Conservation (phyloP, 2,113 vertebrate genomes). For the pig (Sus scrofa) region T2T-Sscrofa CM000827.6:34541001-34541500, state of each 20-base stretch:
- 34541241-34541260: constrained; percentile 54
- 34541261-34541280: constrained; percentile 80
- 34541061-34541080: constrained; percentile 68
- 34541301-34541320: constrained; percentile 61
- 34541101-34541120: constrained; percentile 82
- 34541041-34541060: constrained; percentile 49
- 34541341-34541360: constrained; percentile 33
- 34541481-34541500: rapidly evolving
- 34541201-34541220: constrained; percentile 81
- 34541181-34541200: constrained; percentile 71
- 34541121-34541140: constrained; percentile 85
- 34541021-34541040: constrained; percentile 33
- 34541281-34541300: constrained; percentile 69
- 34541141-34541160: constrained; percentile 57
- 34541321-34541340: constrained; percentile 67
- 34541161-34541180: constrained; percentile 79
- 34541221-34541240: constrained; percentile 70
- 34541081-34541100: constrained; percentile 80
- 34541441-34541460: not conserved
- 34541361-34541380: constrained; percentile 38
- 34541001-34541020: not conserved
- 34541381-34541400: constrained; percentile 24
- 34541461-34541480: not conserved
- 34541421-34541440: not conserved
- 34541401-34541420: constrained; percentile 34